These are phyloP conservation scores for Leptinotarsa texana DNA, from an alignment of 1,140 invertebrate genomes.

Conservation along the genomic window DNA sequence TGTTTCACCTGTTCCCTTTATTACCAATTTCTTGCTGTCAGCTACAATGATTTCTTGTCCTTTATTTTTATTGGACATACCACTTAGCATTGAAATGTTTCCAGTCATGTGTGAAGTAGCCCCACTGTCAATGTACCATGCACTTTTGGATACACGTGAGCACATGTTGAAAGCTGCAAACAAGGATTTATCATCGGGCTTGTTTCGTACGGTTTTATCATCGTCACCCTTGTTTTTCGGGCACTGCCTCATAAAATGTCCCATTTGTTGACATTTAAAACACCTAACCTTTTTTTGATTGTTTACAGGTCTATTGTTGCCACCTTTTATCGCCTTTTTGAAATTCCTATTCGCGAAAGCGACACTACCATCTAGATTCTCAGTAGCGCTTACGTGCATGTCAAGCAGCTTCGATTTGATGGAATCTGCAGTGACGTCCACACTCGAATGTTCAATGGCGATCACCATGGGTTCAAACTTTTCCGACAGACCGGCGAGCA, in stretches of 20 bases:
- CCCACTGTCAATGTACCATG: slow-evolving; percentile 39
- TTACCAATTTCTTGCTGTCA: slow-evolving; percentile 23
- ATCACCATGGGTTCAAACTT: slow-evolving; percentile 50
- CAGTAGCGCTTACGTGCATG: not conserved
- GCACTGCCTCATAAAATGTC: slow-evolving; percentile 39
- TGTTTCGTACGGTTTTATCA: slow-evolving; percentile 1
- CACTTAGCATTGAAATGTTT: slow-evolving; percentile 17
- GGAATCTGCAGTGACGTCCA: slow-evolving; percentile 45
- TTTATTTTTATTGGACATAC: slow-evolving; percentile 20
- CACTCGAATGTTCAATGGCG: slow-evolving; percentile 50
- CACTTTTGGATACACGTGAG: slow-evolving; percentile 3
- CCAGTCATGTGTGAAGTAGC: slow-evolving; percentile 37
- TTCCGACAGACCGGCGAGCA: slow-evolving; percentile 43
- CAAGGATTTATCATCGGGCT: slow-evolving; percentile 20
- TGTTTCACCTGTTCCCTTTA: slow-evolving; percentile 21
- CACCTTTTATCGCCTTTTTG: slow-evolving; percentile 39
- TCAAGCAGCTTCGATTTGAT: slow-evolving; percentile 51
- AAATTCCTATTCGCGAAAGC: slow-evolving; percentile 5
- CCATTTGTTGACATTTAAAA: slow-evolving; percentile 34
- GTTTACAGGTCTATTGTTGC: slow-evolving; percentile 27
- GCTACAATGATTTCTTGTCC: slow-evolving; percentile 28
- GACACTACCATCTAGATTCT: not conserved
- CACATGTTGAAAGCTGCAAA: slow-evolving; percentile 2
- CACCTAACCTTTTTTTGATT: slow-evolving; percentile 27
- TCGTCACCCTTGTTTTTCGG: slow-evolving; percentile 12